Conservation (phyloP, 2,113 vertebrate genomes). For the Smithornis capensis region DNA sequence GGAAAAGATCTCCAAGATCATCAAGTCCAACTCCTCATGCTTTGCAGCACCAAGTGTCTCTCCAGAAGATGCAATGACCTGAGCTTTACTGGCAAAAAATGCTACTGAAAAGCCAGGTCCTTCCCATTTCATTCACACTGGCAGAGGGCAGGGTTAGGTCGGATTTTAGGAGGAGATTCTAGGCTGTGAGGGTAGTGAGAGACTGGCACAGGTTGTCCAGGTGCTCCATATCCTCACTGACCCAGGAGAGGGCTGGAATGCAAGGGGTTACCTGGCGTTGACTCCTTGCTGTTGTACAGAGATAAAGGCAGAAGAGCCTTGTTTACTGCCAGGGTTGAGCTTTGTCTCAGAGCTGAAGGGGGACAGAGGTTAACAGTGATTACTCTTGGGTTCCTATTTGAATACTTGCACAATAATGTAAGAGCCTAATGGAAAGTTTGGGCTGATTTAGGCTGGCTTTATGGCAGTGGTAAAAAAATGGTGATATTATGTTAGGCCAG, state of each 20-base stretch:
- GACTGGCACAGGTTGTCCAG: background rate
- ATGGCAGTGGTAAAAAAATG: background rate
- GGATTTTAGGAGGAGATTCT: background rate
- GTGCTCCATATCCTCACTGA: background rate
- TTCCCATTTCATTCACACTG: background rate
- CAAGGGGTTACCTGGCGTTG: background rate
- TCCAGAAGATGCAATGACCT: background rate
- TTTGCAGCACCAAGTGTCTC: background rate
- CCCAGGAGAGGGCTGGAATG: background rate
- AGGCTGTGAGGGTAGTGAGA: background rate
- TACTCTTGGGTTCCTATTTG: background rate
- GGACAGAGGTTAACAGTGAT: background rate
- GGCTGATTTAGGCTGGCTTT: background rate
- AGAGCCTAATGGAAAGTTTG: background rate
- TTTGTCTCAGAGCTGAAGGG: background rate
- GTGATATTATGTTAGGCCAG: background rate
- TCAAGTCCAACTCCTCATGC: background rate
- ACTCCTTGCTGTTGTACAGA: background rate
- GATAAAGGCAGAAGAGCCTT: background rate
- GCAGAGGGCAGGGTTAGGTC: background rate
- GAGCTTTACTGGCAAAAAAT: rapidly evolving
- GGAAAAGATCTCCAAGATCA: background rate
- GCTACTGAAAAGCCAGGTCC: background rate
- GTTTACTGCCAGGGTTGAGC: background rate
- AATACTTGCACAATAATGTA: background rate